A percentile compares a stretch with the other conserved stretches of the same genome.
Evolutionary conservation across 2,797 vertebrate genomes (phyloP).

Genomic region (Poeciliopsis turneri): DNA sequence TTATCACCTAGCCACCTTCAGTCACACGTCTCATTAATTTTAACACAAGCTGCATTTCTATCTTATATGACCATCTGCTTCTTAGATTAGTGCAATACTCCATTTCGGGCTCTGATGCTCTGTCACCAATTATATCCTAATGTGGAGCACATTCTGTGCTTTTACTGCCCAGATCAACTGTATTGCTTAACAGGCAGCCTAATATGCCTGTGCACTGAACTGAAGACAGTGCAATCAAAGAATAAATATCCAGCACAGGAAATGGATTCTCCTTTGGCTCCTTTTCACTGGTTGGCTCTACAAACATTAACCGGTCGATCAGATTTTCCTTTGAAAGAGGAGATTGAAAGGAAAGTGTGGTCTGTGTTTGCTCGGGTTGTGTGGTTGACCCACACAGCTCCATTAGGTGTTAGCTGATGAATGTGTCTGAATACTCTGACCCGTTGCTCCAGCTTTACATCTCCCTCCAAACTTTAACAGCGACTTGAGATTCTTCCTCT

Average conservation of each 20-base stretch:
- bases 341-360: constrained; percentile 23
- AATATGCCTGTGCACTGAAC: constrained; percentile 32
- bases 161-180: constrained; percentile 23
- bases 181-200: constrained; percentile 36
- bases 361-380: constrained; percentile 55
- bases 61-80: constrained; percentile 17
- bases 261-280: constrained; percentile 33
- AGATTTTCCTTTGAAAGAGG: constrained; percentile 53
- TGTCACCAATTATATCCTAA: constrained; percentile 40
- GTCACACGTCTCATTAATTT: constrained; percentile 25
- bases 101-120: constrained; percentile 27
- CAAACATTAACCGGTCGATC: constrained; percentile 55
- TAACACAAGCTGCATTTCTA: constrained; percentile 29
- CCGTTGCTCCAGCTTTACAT: constrained; percentile 35
- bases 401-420: constrained; percentile 35
- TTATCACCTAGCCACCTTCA: constrained; percentile 34
- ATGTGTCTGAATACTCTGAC: constrained; percentile 43
- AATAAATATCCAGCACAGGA: constrained; percentile 54
- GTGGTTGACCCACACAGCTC: constrained; percentile 13
- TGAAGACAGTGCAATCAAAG: constrained; percentile 57
- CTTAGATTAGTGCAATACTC: constrained; percentile 26
- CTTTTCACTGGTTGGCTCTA: constrained; percentile 52
- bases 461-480: constrained; percentile 9
- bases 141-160: constrained; percentile 31
- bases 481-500: constrained; percentile 25